A percentile compares a stretch with the other conserved stretches of the same genome.
These are phyloP conservation scores for Epizoanthus rinbou DNA, from an alignment of 92 coral and sea anemone species.

Conservation along the genomic window DNA sequence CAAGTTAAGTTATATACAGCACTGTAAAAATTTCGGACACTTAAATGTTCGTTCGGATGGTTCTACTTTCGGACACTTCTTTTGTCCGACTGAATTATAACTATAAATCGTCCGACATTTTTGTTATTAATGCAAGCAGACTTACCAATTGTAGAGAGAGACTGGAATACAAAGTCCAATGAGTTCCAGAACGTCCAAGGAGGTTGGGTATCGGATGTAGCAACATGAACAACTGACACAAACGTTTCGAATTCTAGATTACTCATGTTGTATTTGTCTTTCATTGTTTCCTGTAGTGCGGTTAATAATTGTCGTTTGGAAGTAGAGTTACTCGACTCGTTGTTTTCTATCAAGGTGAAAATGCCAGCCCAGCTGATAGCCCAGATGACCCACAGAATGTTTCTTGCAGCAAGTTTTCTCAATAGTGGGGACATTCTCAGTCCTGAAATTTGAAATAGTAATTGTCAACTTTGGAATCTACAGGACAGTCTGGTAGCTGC, in stretches of 20 bases:
- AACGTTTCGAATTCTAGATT: neutral
- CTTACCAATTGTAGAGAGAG: slow-evolving; percentile 11
- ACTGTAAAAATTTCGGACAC: no score
- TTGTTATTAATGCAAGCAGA: no score
- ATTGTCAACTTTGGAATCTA: no score
- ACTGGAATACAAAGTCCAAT: slow-evolving; percentile 8
- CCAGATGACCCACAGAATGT: neutral
- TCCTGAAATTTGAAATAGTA: neutral
- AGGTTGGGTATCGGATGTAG: neutral
- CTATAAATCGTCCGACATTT: no score
- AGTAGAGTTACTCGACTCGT: neutral
- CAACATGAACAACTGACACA: neutral
- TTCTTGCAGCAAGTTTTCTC: neutral
- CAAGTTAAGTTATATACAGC: no score
- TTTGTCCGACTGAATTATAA: no score
- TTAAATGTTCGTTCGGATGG: no score
- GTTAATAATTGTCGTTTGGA: neutral
- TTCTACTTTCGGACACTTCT: no score
- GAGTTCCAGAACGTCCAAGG: slow-evolving; percentile 19
- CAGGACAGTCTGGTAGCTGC: no score
- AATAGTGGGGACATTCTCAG: neutral
- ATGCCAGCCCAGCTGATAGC: slow-evolving; percentile 10
- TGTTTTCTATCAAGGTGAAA: neutral
- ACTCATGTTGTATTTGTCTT: slow-evolving; percentile 4
- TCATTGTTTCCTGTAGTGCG: neutral